Conservation (phyloP, 2,888 invertebrate genomes). For the Candidula unifasciata region DNA sequence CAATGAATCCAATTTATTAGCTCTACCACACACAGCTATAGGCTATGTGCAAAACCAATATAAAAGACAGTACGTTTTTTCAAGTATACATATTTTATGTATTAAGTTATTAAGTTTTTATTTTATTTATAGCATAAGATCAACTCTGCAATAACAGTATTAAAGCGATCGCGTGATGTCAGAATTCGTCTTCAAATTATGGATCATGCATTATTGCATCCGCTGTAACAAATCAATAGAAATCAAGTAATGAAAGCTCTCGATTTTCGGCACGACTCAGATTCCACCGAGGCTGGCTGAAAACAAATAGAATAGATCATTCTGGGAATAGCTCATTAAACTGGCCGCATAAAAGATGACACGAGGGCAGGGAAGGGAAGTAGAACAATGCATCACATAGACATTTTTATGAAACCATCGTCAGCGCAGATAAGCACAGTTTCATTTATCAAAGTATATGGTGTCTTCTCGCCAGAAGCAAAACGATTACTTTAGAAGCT, state of each 20-base stretch:
- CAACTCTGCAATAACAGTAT: neutral
- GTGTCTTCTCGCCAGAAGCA: too few species aligned
- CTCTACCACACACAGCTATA: too few species aligned
- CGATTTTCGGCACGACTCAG: slow-evolving; percentile 26
- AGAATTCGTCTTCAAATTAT: too few species aligned
- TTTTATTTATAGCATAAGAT: neutral
- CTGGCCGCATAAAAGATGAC: neutral
- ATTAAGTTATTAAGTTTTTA: neutral
- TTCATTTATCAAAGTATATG: neutral
- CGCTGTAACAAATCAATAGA: slow-evolving; percentile 24
- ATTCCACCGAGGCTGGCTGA: neutral
- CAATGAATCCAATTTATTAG: too few species aligned
- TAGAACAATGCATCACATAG: neutral
- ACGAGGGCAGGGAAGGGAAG: neutral
- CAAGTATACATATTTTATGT: neutral
- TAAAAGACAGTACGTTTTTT: too few species aligned
- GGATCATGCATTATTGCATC: too few species aligned
- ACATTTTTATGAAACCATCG: too few species aligned
- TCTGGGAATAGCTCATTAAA: slow-evolving; percentile 12
- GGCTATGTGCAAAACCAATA: too few species aligned
- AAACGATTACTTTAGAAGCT: too few species aligned
- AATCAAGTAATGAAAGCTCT: slow-evolving; percentile 24
- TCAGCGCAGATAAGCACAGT: too few species aligned
- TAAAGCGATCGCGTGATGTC: too few species aligned
- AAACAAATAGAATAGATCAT: slow-evolving; percentile 29